Base-by-base conservation (phyloP, 2,113 vertebrate genomes). In the Callipepla squamata region DNA sequence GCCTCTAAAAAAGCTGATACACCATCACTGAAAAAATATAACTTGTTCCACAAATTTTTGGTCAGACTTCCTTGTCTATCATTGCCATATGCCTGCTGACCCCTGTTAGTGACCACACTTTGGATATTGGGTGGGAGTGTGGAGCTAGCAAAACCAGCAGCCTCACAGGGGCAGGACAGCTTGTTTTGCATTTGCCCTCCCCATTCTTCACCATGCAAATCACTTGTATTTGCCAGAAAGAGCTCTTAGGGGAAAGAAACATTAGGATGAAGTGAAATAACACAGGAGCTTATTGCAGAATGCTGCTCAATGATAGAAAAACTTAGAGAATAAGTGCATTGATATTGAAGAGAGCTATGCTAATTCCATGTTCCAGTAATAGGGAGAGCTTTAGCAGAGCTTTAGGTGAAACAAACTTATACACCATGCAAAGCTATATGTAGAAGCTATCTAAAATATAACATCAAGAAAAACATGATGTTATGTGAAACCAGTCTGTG, bases 401-500 rank as follows among this genome's bases (percentile, higher is more conserved):
- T 94, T 62, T 92, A 95, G 87, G 95, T 74, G 75, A 96, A 96
- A 82, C 50, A 70, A 95, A 95, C 82, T 95, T 96, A 69, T 92
- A 81, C 89, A 53, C 62, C 94, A 86, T 87, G 68, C n/a, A 94
- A 93, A 89, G 47, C 40, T 95, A 82, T 86, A 80, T 87, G 68
- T 76, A 85, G 78, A 94, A 94, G 92, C 80, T 97, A 97, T 97
- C 93, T 97, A 97, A 97, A 93, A 76, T 38, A 45, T 66, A 89
- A 68, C 7, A 10, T 84, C 87, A 94, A 91, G 92, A 48, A 97
- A 97, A 95, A 78, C 40, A 70, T 75, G 82, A 61, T 95, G 89
- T 82, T 96, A 92, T 77, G 66, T 95, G 95, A 96, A 97, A 85
- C 85, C 77, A 84, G 85, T 86, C 55, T 76, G 66, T 80, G 96